Percentiles rank a stretch among this genome's conserved stretches.
These are phyloP conservation scores for Julus scandinavius DNA, from an alignment of 2,888 invertebrate genomes.

Conservation along the genomic window DNA sequence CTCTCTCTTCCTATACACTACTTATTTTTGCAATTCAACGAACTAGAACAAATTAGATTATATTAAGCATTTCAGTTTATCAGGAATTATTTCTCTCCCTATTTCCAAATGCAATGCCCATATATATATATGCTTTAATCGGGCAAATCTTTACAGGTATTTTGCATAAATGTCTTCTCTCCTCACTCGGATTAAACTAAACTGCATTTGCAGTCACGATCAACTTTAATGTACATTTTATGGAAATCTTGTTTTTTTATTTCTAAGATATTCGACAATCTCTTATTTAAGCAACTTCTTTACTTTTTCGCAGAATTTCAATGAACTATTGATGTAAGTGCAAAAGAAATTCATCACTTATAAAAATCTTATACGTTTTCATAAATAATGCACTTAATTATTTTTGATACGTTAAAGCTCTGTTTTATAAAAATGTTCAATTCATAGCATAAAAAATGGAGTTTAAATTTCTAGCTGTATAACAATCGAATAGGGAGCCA, in stretches of 20 bases:
- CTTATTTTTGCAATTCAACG: slow-evolving; percentile 46
- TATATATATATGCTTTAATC: neutral
- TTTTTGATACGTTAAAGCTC: too few relatives aligned
- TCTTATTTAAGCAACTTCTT: neutral
- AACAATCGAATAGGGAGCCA: too few relatives aligned
- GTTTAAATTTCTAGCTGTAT: too few relatives aligned
- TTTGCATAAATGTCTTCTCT: slow-evolving; percentile 11
- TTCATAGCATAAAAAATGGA: too few relatives aligned
- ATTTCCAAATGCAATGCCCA: neutral
- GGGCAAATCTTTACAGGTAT: neutral
- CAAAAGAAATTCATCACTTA: neutral
- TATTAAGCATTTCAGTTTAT: slow-evolving; percentile 40
- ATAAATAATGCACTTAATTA: too few relatives aligned
- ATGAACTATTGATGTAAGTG: too few relatives aligned
- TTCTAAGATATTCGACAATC: neutral
- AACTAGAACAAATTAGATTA: slow-evolving; percentile 43
- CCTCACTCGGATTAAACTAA: neutral
- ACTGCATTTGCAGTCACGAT: neutral
- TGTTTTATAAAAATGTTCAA: too few relatives aligned
- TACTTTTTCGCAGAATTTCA: neutral
- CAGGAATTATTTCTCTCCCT: slow-evolving; percentile 13
- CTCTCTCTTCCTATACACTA: slow-evolving; percentile 5
- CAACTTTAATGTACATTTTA: neutral
- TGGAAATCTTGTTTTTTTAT: neutral
- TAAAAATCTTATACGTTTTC: too few relatives aligned